These are phyloP conservation scores for Thyatira batis DNA, from an alignment of 2,888 invertebrate genomes.

Conservation along the genomic window DNA sequence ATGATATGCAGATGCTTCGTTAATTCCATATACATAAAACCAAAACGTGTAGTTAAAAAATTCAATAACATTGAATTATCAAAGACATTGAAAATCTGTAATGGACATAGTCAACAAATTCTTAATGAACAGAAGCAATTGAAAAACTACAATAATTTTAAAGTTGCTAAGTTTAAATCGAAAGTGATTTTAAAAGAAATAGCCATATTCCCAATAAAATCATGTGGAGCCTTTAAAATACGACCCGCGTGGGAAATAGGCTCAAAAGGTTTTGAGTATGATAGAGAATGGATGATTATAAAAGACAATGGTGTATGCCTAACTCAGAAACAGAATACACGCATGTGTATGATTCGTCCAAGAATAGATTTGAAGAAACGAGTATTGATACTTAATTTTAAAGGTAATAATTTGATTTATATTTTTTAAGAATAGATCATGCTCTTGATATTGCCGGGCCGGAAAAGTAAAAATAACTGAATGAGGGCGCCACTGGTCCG, in stretches of 20 bases:
- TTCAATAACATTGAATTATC: conserved; percentile 22
- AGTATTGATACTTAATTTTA: conserved; percentile 82
- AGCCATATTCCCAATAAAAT: conserved; percentile 93
- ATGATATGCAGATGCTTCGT: conserved; percentile 91
- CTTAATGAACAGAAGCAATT: conserved; percentile 32
- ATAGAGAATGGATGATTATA: conserved; percentile 97
- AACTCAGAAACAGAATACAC: conserved; percentile 92
- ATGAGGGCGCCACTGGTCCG: no score
- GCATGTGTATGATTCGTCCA: conserved; percentile 90
- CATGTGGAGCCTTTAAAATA: conserved; percentile 91
- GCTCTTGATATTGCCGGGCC: no score
- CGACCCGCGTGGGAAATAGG: conserved; percentile 87
- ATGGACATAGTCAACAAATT: conserved; percentile 33
- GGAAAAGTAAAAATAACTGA: no score
- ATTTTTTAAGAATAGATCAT: no score
- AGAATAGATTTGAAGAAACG: conserved; percentile 83
- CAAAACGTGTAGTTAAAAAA: conserved; percentile 49
- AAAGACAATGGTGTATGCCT: conserved; percentile 90
- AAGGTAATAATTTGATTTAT: conserved; percentile 78
- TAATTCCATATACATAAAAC: conserved; percentile 46
- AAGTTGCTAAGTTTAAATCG: conserved; percentile 27
- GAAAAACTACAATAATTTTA: conserved; percentile 18
- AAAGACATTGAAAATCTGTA: conserved; percentile 16
- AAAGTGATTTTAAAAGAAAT: conserved; percentile 56
- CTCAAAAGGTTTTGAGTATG: conserved; percentile 90